A percentile compares a stretch with the other conserved stretches of the same genome.
Conservation (phyloP, 2,113 vertebrate species). For the Scophthalmus maximus region DNA sequence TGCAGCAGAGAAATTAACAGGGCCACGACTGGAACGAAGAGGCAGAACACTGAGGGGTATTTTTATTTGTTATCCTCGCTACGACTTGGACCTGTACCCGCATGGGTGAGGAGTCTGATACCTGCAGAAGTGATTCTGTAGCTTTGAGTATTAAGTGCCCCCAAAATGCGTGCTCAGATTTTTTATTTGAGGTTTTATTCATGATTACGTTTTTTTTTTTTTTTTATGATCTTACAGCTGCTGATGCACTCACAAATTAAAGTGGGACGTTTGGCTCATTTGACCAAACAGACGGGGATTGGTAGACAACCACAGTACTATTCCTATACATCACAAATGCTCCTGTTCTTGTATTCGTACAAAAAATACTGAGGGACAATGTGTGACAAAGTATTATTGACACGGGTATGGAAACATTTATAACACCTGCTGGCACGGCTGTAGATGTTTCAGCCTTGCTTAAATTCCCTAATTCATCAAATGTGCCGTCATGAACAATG, state of each 20-base stretch:
- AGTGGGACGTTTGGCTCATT: background rate
- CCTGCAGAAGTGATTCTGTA: no score
- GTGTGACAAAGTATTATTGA: no score
- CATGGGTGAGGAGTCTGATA: background rate
- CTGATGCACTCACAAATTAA: background rate
- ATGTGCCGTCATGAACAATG: conserved; percentile 9
- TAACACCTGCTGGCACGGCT: no score
- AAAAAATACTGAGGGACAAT: no score
- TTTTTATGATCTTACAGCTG: background rate
- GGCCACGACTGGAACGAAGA: conserved; percentile 31
- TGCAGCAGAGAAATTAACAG: conserved; percentile 40
- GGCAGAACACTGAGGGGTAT: conserved; percentile 8
- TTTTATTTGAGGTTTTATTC: background rate
- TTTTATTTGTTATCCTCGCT: conserved; percentile 9
- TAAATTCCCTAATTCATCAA: no score
- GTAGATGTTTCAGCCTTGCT: background rate
- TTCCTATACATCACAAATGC: no score
- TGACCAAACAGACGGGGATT: background rate
- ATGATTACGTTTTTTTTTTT: no score
- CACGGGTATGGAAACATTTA: no score
- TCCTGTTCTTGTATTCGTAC: no score
- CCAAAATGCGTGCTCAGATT: no score
- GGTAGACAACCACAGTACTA: no score
- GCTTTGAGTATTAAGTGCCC: no score
- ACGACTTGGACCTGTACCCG: conserved; percentile 18